These are phyloP conservation scores for Catocala sponsa DNA, from an alignment of 2,888 invertebrate genomes.

Conservation along the genomic window DNA sequence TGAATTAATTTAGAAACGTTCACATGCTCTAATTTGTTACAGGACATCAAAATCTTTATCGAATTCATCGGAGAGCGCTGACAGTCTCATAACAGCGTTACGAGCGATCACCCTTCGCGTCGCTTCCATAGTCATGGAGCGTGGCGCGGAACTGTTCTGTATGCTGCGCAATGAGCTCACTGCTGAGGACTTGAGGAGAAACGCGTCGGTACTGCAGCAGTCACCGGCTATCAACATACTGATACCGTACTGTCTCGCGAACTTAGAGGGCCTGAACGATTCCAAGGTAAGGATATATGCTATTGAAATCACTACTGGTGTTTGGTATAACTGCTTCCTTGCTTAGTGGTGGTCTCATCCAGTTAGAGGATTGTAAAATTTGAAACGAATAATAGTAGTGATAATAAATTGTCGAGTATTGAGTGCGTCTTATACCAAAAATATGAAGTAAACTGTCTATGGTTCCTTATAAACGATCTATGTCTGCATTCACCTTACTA, in stretches of 20 bases:
- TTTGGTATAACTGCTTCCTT: too few relatives aligned
- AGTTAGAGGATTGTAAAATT: too few relatives aligned
- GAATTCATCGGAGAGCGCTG: constrained; percentile 63
- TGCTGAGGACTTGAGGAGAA: constrained; percentile 77
- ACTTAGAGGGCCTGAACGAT: constrained; percentile 94
- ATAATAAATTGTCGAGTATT: too few relatives aligned
- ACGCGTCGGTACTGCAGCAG: constrained; percentile 71
- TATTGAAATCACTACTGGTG: too few relatives aligned
- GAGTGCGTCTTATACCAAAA: too few relatives aligned
- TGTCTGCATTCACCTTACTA: too few relatives aligned
- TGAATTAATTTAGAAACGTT: too few relatives aligned
- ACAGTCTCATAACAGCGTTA: constrained; percentile 64
- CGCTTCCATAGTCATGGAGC: constrained; percentile 92
- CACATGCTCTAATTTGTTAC: not conserved
- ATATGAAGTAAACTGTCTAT: too few relatives aligned
- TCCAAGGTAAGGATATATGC: constrained; percentile 89
- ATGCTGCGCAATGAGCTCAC: constrained; percentile 91
- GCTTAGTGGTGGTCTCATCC: too few relatives aligned
- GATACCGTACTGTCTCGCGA: constrained; percentile 94
- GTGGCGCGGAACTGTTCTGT: constrained; percentile 93
- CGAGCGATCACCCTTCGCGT: constrained; percentile 90
- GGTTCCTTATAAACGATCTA: too few relatives aligned
- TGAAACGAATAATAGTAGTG: too few relatives aligned
- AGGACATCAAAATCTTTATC: constrained; percentile 54
- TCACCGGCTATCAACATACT: constrained; percentile 91